phyloP scores from a whole-genome alignment of 92 coral and sea anemone genomes.

The Zoanthus sansibaricus region DNA sequence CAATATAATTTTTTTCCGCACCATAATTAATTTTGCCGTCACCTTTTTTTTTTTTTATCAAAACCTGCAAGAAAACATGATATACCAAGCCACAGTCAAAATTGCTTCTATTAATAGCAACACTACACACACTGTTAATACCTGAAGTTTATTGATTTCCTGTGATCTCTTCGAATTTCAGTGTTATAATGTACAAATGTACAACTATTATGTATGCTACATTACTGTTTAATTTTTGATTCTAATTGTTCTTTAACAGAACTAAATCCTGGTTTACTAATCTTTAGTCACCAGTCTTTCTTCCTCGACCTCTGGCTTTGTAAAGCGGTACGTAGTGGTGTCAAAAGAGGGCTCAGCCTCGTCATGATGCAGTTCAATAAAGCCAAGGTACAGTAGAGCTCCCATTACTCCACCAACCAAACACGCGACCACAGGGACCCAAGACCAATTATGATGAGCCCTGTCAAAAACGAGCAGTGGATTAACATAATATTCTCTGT shows the following conservation, averaged over 20 bases:
- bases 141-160: not conserved
- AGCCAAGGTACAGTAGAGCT: slow-evolving; percentile 34
- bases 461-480: not conserved
- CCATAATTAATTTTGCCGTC: too few species aligned
- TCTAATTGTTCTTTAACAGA: not conserved
- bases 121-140: not conserved
- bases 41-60: too few species aligned
- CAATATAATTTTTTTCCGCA: too few species aligned
- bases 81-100: not conserved
- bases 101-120: not conserved
- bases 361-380: slow-evolving; percentile 29
- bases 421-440: slow-evolving; percentile 48
- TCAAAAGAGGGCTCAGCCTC: slow-evolving; percentile 18
- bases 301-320: slow-evolving; percentile 14
- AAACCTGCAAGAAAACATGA: not conserved
- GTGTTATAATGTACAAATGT: not conserved
- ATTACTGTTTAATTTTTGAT: not conserved
- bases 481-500: not conserved
- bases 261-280: not conserved
- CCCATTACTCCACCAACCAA: slow-evolving; percentile 33
- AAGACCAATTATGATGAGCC: slow-evolving; percentile 28
- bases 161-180: not conserved
- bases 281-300: slow-evolving; percentile 26
- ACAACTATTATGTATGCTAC: not conserved
- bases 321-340: slow-evolving; percentile 20